These are phyloP conservation scores for Ptilorrhoa leucosticta DNA, from an alignment of 2,113 vertebrate species.

Conservation along the genomic window DNA sequence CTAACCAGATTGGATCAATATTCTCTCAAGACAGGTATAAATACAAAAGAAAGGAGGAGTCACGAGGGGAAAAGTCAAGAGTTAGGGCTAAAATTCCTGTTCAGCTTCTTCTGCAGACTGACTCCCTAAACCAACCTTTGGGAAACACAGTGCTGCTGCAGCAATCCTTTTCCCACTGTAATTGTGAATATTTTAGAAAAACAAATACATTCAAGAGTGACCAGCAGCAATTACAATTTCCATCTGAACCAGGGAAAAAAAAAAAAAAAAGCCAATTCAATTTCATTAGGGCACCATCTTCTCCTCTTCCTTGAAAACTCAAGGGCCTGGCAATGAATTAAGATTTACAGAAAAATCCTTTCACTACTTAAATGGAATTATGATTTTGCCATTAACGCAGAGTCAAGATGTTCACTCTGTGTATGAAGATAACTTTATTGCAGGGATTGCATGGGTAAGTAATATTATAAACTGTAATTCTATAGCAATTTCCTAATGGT, in stretches of 20 bases:
- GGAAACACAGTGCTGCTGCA: neutral
- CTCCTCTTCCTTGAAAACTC: neutral
- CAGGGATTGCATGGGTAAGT: neutral
- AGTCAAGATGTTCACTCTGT: conserved; percentile 6
- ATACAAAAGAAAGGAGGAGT: neutral
- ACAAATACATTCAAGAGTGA: neutral
- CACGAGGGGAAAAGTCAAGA: neutral
- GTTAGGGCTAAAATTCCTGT: neutral
- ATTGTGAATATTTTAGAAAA: neutral
- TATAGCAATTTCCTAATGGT: neutral
- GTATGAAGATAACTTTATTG: conserved; percentile 16
- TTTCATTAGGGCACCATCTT: neutral
- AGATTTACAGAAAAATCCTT: conserved; percentile 23
- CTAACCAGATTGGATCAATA: neutral
- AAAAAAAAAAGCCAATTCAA: neutral
- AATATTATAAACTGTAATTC: conserved; percentile 4
- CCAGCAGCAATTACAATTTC: neutral
- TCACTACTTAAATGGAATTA: neutral
- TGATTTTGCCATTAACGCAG: conserved; percentile 14
- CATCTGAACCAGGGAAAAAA: neutral
- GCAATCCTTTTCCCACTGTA: neutral
- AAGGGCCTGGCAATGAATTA: neutral
- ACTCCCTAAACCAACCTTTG: neutral
- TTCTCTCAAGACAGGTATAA: neutral
- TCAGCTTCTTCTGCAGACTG: neutral